Evolutionary conservation across 2,113 vertebrate species (phyloP).

Genomic region (human): DNA sequence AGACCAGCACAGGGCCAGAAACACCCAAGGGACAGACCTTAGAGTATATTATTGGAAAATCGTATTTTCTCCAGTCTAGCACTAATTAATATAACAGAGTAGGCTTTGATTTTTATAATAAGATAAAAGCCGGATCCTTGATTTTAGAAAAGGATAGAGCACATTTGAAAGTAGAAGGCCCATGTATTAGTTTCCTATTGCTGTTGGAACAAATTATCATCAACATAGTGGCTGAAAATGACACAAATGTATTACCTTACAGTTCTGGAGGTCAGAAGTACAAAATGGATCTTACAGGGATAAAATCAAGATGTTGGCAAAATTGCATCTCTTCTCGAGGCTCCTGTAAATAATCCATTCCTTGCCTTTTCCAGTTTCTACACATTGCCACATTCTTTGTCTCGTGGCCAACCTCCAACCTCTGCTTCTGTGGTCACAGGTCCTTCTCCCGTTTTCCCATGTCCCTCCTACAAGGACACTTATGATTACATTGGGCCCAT

Average conservation of each 20-base stretch:
- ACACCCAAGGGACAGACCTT: background rate
- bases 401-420: fast-evolving
- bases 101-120: conserved; percentile 24
- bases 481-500: background rate
- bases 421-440: background rate
- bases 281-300: background rate
- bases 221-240: background rate
- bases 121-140: background rate
- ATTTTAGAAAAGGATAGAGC: conserved; percentile 14
- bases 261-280: background rate
- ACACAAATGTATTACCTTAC: background rate
- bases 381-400: background rate
- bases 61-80: background rate
- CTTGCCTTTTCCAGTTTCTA: background rate
- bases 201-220: background rate
- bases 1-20: background rate
- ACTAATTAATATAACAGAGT: conserved; percentile 18
- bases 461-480: background rate
- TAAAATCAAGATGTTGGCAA: background rate
- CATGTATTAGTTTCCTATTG: background rate
- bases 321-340: background rate
- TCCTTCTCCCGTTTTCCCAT: background rate
- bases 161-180: background rate
- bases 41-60: background rate
- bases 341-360: background rate